These are phyloP conservation scores for Epicampocera succincta DNA, from an alignment of 2,888 invertebrate species.

Conservation along the genomic window DNA sequence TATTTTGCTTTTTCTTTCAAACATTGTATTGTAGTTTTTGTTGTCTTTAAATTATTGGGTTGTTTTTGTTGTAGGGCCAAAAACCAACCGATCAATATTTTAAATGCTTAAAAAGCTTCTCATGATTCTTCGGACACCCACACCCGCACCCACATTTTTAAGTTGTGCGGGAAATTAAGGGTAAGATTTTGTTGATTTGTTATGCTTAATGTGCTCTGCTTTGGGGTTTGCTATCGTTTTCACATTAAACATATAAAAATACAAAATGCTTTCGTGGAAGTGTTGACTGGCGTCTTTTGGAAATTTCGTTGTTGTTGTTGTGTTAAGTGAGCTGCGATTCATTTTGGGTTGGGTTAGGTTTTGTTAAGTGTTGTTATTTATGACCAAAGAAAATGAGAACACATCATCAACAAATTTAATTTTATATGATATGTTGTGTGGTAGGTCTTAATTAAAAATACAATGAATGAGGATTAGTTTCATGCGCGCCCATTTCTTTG, in stretches of 20 bases:
- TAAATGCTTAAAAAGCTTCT: constrained; percentile 6
- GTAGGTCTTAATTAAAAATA: constrained; percentile 37
- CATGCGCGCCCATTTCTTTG: constrained; percentile 37
- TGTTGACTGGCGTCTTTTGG: not conserved
- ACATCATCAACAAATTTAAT: constrained; percentile 28
- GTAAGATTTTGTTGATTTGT: constrained; percentile 10
- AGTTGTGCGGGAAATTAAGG: constrained; percentile 29
- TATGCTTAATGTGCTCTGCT: not conserved
- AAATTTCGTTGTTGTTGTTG: constrained; percentile 12
- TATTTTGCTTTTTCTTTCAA: constrained; percentile 9
- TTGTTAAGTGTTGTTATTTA: constrained; percentile 44
- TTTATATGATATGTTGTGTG: constrained; percentile 16
- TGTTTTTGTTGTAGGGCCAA: constrained; percentile 13
- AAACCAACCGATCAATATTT: constrained; percentile 43
- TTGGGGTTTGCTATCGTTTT: not conserved
- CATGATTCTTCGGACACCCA: constrained; percentile 13
- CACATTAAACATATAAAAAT: constrained; percentile 18
- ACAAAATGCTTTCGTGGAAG: not conserved
- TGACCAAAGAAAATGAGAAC: constrained; percentile 12
- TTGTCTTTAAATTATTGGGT: not conserved
- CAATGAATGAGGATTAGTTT: constrained; percentile 15
- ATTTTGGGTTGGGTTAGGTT: constrained; percentile 61
- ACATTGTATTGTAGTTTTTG: constrained; percentile 3
- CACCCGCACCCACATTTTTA: constrained; percentile 9
- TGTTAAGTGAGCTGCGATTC: not conserved